Evolutionary conservation across 1,140 invertebrate genomes (phyloP), one percentile per base, ranked within the genome.

Genomic region (Drosophila novamexicana): DNA sequence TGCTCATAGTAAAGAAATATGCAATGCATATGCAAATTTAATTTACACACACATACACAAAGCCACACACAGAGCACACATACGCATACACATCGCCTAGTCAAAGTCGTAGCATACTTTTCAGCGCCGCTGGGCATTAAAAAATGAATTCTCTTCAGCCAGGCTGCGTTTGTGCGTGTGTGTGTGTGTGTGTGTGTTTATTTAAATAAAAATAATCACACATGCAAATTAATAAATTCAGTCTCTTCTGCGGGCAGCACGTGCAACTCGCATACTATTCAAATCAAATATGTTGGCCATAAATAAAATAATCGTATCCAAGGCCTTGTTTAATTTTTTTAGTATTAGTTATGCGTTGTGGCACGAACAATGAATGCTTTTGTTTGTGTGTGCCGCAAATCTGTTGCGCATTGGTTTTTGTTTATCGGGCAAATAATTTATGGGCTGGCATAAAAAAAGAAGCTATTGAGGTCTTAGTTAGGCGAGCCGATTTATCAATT

Each of bases 211-310:
- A 86, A 88, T 88, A 86, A 86, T 86, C 84, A 80, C 84, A 89
- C 83, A 88, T 88, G 83, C 79, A 88, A 88, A 88, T 88, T 83
- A 88, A 88, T 88, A 88, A 88, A 83, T 88, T 88, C 66, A 89
- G 82, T 85, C 66, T 49, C 72, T 53, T 79, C 57, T 67, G 62
- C 49, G 58, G 14, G 36, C 57, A 36, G 49, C 29, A n/a, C 45
- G 2, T 7, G 16, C 18, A 18, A 9, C 10, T 10, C 6, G 9
- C 32, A 39, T 52, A 52, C 58, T 58, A 71, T 68, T 82, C 42
- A 36, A 53, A 70, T 70, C 45, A 86, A 83, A 86, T 79, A 86
- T 86, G 52, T 88, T 77, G 65, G 66, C 58, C 73, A 79, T 89
- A 88, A 88, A 86, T 88, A 86, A 88, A 88, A 83, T 62, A 75